A percentile compares a stretch with the other conserved stretches of the same genome.
phyloP scores from a whole-genome alignment of 2,888 invertebrate genomes.

The Heterodera filipjevi region DNA sequence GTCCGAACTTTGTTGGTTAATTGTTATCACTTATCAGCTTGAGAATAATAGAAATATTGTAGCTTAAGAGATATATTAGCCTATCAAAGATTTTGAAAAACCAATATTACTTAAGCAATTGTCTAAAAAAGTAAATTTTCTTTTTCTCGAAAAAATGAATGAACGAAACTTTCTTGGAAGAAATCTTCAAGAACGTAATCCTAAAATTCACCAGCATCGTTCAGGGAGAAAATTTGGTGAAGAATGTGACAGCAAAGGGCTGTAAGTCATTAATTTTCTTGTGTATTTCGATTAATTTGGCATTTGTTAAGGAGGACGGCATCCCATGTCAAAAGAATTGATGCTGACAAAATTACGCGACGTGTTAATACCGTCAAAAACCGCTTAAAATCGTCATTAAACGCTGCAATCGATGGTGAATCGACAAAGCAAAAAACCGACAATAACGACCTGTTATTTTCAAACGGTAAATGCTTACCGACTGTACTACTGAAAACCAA shows the following conservation, averaged over 20 bases:
- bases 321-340: not conserved
- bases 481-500: too few species aligned
- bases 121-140: too few species aligned
- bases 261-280: not conserved
- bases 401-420: not conserved
- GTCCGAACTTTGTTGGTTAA: too few species aligned
- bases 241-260: not conserved
- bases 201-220: not conserved
- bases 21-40: too few species aligned
- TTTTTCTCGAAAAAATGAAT: too few species aligned
- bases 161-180: not conserved
- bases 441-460: not conserved
- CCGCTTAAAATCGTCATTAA: not conserved
- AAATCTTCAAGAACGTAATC: not conserved
- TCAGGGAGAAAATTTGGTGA: not conserved
- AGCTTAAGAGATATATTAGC: too few species aligned
- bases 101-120: not conserved
- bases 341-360: not conserved
- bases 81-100: too few species aligned
- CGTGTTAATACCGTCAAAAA: not conserved
- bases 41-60: too few species aligned
- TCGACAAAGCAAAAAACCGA: not conserved
- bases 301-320: not conserved
- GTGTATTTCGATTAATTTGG: not conserved
- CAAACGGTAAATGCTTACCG: not conserved